Percentiles rank a stretch among this genome's conserved stretches.
phyloP scores from a whole-genome alignment of 2,797 vertebrate genomes.

The Streptopelia turtur region DNA sequence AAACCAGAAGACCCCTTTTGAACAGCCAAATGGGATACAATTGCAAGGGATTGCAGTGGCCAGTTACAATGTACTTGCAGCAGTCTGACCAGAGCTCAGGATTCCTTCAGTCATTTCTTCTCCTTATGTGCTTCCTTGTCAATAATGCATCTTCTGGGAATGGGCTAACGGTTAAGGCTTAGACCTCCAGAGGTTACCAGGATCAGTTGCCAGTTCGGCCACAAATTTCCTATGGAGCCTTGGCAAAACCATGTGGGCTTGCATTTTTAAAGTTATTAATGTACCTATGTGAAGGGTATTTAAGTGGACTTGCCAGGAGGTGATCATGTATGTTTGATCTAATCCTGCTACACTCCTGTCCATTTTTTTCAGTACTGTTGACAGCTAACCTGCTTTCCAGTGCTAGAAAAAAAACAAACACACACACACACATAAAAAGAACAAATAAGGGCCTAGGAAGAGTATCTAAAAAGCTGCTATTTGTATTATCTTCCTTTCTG shows the following conservation, averaged over 20 bases:
- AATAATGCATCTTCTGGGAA: not conserved
- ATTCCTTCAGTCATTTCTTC: not conserved
- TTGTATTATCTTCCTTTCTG: not conserved
- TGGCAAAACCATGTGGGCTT: not conserved
- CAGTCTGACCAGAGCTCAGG: not conserved
- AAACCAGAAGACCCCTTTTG: not conserved
- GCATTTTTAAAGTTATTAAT: not conserved
- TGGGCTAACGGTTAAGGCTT: not conserved
- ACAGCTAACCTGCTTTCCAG: not conserved
- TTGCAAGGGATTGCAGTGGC: not conserved
- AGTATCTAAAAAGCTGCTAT: not conserved
- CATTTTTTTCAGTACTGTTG: not conserved
- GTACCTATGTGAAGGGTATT: not conserved
- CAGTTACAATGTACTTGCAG: not conserved
- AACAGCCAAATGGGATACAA: not conserved
- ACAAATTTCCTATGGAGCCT: not conserved
- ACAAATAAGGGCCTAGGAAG: not conserved
- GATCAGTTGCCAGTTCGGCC: not conserved
- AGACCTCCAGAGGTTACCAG: not conserved
- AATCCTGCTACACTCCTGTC: not conserved
- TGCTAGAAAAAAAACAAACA: not conserved
- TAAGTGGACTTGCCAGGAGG: not conserved
- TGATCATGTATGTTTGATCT: not conserved
- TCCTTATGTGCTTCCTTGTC: not conserved
- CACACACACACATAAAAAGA: too few relatives aligned